Evolutionary conservation across 2,113 vertebrate species (phyloP), one percentile per base, ranked within the genome.

Genomic region (Festucalex cinctus): DNA sequence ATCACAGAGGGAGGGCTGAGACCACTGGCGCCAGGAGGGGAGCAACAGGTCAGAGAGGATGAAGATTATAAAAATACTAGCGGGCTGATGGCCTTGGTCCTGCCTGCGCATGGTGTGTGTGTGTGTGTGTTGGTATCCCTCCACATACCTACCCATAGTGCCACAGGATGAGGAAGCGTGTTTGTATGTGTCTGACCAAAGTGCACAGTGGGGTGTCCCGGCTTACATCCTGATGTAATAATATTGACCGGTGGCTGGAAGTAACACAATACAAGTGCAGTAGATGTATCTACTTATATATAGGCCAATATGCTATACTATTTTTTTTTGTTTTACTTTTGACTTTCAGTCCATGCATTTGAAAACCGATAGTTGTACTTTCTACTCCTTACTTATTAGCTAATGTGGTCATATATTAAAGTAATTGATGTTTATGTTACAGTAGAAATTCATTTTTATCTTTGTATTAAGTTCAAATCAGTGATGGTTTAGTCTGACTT

Each of bases 21-120:
- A 92, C 88, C 90, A 86, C 87, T 91, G 92, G 91, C 91, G 91
- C 91, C 92, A 93, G 81, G 69, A 92, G 83, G 88, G 85, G 90
- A 87, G 89, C 91, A 91, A 88, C 88, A 92, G 92, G 90, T 93
- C 92, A 93, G 86, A 71, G 86, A 89, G 90, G 88, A 92, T 90
- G 87, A 90, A 91, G 91, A 92, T 92, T 91, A 92, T 90, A 92
- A 93, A 93, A 92, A 93, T 91, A 92, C 89, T 90, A 88, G 86
- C 85, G 88, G 88, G 81, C 91, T 89, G 90, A 90, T 88, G 89
- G 89, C 89, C 88, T 89, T 84, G 83, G 83, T 88, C 70, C 78
- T 84, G 78, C 71, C 66, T 59, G 78, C 65, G 70, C 80, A 76
- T 63, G 67, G 68, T 71, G 80, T 83, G 84, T 80, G 79, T 83